Evolutionary conservation across 1,140 invertebrate species (phyloP).

Genomic region (Anastrepha ludens): DNA sequence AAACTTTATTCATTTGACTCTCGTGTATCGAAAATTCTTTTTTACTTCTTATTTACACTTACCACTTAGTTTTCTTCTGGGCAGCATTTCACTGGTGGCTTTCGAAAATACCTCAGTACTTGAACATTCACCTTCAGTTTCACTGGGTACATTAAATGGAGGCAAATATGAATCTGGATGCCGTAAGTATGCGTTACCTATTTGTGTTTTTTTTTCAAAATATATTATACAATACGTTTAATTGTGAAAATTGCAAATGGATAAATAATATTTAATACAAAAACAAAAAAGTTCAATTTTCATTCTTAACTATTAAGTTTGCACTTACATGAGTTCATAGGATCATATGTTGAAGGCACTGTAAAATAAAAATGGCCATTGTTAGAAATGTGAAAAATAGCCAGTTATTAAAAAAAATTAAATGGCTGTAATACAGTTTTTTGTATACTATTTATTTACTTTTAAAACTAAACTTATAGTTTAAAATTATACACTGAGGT

Average conservation of each 20-base stretch:
- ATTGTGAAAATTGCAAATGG: neutral
- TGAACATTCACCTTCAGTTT: constrained; percentile 79
- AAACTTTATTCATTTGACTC: too few species aligned
- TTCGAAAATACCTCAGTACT: constrained; percentile 64
- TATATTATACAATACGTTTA: too few species aligned
- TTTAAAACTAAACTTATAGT: too few species aligned
- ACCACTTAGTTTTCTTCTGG: constrained; percentile 67
- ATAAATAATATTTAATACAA: neutral
- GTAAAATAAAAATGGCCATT: neutral
- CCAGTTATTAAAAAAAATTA: too few species aligned
- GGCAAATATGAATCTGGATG: constrained; percentile 92
- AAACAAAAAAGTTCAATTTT: neutral
- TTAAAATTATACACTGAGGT: too few species aligned
- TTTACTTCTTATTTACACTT: constrained; percentile 7
- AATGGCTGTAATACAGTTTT: too few species aligned
- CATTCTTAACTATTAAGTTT: neutral
- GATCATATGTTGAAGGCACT: constrained; percentile 32
- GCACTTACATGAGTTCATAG: constrained; percentile 31
- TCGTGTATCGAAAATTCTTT: too few species aligned
- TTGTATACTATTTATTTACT: too few species aligned
- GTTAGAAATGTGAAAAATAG: neutral
- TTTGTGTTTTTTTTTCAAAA: constrained; percentile 62
- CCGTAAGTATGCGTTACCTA: constrained; percentile 83
- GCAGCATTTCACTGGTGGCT: constrained; percentile 62
- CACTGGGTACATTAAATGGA: constrained; percentile 82